Evolutionary conservation across 2,888 invertebrate genomes (phyloP), one percentile per base, ranked within the genome.

Genomic region (Xylota sylvarum): DNA sequence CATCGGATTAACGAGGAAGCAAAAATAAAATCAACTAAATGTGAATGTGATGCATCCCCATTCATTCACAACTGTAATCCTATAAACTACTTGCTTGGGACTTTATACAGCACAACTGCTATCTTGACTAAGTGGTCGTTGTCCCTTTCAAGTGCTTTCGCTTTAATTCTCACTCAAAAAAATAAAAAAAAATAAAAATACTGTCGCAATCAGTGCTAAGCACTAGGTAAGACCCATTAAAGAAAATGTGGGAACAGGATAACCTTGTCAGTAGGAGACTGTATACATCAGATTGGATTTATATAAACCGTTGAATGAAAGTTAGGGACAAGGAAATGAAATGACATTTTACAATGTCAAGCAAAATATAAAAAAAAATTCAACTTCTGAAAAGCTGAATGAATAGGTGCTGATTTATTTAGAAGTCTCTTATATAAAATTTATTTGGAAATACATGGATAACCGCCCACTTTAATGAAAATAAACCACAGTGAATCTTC

Each of bases 111-210:
- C 46, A 30, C 23, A 23, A 23, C 30, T 32, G 46, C 12, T 12
- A 50, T 23, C 50, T 12, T 50, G 50, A 50, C 40, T 14, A 64
- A 64, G 27, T 64, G 64, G 14, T 65, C 65, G 46, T 65, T 65
- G 65, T 50, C 48, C 65, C 35, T 32, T 65, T 46, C 43, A 50
- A 48, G 48, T 17, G 65, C 30, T 65, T 65, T 65, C 19, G 14
- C 43, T 62, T 30, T 46, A 65, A 50, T 50, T 17, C 17, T n/a
- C 19, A 35, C 27, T 5, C 14, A 14, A 5, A 14, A 14, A 43
- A 43, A 35, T 9, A 35, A 35, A 35, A 14, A 43, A 43, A n/a
- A 40, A 40, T 27, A 46, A 62, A 43, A 62, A 62, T 30, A 5
- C 23, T 23, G 30, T 46, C 64, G 43, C 46, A 64, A 46, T 17